These are phyloP conservation scores for Seladonia tumulorum DNA, from an alignment of 2,888 invertebrate species.

Conservation along the genomic window DNA sequence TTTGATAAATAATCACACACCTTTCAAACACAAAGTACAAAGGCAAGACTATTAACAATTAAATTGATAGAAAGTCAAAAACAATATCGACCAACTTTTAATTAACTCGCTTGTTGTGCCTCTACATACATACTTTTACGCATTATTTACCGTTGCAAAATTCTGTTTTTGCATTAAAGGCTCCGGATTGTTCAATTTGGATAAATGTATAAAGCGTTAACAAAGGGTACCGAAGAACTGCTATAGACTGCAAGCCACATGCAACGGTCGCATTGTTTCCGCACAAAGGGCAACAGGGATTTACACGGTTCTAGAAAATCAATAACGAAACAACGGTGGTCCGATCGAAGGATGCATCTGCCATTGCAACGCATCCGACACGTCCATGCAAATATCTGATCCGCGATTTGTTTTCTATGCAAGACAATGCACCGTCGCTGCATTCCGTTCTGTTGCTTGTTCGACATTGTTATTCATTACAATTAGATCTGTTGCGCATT, in stretches of 20 bases:
- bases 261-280: not conserved
- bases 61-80: not conserved
- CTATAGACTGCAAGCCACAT: not conserved
- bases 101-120: not conserved
- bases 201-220: not conserved
- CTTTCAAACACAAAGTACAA: not conserved
- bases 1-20: not conserved
- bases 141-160: not conserved
- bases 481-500: slow-evolving; percentile 67
- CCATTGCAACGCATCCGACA: slow-evolving; percentile 37
- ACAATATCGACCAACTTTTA: not conserved
- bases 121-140: not conserved
- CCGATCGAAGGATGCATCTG: slow-evolving; percentile 21
- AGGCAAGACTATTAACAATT: not conserved
- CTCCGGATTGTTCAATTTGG: not conserved
- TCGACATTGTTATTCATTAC: slow-evolving; percentile 60
- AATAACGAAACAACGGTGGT: not conserved
- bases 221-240: not conserved
- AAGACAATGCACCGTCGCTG: slow-evolving; percentile 56
- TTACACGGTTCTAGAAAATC: not conserved
- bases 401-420: slow-evolving; percentile 67
- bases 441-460: slow-evolving; percentile 66
- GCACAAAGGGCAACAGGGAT: not conserved
- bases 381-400: slow-evolving; percentile 55
- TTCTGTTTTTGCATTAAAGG: not conserved